A percentile compares a stretch with the other conserved stretches of the same genome.
Evolutionary conservation across 2,797 vertebrate genomes (phyloP).

Genomic region (Labroides dimidiatus): DNA sequence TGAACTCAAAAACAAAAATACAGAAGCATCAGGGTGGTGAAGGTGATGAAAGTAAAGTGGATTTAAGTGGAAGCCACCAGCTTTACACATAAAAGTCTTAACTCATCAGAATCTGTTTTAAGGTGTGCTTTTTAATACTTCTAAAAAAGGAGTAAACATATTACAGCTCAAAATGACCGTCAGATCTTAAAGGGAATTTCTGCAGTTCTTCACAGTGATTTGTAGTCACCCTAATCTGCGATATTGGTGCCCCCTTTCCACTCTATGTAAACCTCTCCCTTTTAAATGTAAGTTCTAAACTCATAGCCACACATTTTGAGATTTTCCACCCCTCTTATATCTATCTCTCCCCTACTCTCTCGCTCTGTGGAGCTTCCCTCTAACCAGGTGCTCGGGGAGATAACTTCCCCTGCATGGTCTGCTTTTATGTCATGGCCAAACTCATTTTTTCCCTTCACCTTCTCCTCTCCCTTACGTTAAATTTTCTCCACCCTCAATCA

Average conservation of each 20-base stretch:
- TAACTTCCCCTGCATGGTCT: constrained; percentile 49
- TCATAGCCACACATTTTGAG: constrained; percentile 9
- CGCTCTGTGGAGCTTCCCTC: constrained; percentile 16
- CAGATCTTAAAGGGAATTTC: no score
- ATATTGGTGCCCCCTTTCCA: neutral
- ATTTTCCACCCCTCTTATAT: neutral
- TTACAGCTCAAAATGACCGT: no score
- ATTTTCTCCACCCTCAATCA: constrained; percentile 14
- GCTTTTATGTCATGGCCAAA: constrained; percentile 47
- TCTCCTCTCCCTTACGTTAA: constrained; percentile 21
- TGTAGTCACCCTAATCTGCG: neutral
- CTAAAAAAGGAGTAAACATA: no score
- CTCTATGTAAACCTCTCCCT: neutral
- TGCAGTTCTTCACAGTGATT: neutral
- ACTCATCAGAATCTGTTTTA: neutral
- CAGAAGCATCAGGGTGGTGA: neutral
- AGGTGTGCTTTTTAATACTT: no score
- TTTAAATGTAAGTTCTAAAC: constrained; percentile 21
- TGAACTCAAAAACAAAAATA: no score
- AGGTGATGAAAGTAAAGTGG: constrained; percentile 10
- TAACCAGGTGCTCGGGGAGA: constrained; percentile 62
- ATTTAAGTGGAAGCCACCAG: neutral
- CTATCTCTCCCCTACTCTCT: constrained; percentile 1
- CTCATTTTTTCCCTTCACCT: constrained; percentile 45
- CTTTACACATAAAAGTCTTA: constrained; percentile 32